Conservation (phyloP, 2,113 vertebrate species). For the Phyllostomus hastatus region DNA sequence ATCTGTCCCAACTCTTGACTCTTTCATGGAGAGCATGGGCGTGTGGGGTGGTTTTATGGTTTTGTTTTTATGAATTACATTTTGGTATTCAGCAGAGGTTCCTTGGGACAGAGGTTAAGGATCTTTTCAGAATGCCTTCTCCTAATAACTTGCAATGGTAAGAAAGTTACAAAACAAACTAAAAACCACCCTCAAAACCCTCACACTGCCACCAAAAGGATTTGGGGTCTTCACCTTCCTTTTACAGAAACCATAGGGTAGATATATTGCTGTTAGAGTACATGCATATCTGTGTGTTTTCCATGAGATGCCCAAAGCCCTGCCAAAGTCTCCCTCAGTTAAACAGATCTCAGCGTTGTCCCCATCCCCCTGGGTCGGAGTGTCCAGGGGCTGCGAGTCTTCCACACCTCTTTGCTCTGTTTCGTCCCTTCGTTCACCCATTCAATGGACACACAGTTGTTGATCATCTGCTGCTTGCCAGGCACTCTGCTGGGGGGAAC, state of each 20-base stretch:
- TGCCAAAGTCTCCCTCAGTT: neutral
- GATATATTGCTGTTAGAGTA: neutral
- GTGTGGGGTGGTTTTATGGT: neutral
- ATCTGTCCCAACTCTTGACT: neutral
- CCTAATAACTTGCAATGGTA: neutral
- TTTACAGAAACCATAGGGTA: neutral
- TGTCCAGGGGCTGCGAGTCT: neutral
- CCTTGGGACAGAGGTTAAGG: constrained; percentile 8
- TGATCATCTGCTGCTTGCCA: too few species aligned
- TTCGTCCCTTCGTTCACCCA: neutral
- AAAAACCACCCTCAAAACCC: neutral
- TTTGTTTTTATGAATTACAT: constrained; percentile 30
- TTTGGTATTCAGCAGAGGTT: constrained; percentile 54
- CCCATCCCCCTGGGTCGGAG: neutral
- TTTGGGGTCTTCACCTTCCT: neutral
- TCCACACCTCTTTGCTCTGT: rapidly evolving
- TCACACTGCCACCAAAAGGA: neutral
- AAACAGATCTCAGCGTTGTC: neutral
- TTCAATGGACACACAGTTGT: neutral
- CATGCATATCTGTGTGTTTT: neutral
- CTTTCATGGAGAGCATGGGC: constrained; percentile 16
- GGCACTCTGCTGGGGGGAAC: neutral
- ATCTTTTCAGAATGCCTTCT: neutral
- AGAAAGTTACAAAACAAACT: neutral
- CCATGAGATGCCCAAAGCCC: neutral